Percentiles rank a stretch among this genome's conserved stretches.
Evolutionary conservation across 2,113 vertebrate species (phyloP).

Genomic region (Phalacrocorax carbo): DNA sequence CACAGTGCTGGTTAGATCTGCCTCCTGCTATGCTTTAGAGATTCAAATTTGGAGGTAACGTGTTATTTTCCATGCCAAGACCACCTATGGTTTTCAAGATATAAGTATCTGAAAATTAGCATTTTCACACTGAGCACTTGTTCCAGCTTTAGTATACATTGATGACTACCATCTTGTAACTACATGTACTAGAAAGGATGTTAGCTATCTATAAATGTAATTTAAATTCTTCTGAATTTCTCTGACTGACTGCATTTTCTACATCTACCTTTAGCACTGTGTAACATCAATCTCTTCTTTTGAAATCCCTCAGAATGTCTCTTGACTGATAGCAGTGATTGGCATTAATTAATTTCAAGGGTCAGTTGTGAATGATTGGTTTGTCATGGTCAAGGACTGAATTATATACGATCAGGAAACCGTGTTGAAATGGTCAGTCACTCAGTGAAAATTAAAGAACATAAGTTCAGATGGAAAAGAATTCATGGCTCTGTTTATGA

Average conservation of each 20-base stretch:
- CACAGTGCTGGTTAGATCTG: slow-evolving; percentile 73
- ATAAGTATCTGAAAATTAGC: slow-evolving; percentile 78
- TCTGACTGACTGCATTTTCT: background rate
- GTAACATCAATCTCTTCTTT: slow-evolving; percentile 14
- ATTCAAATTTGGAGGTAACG: slow-evolving; percentile 78
- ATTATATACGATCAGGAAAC: slow-evolving; percentile 62
- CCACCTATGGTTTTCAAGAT: slow-evolving; percentile 81
- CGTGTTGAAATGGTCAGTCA: slow-evolving; percentile 37
- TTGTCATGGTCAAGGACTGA: slow-evolving; percentile 66
- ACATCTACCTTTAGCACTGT: slow-evolving; percentile 13
- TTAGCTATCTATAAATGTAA: slow-evolving; percentile 23
- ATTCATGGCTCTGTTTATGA: slow-evolving; percentile 40
- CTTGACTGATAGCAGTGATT: slow-evolving; percentile 36
- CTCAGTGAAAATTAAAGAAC: slow-evolving; percentile 49
- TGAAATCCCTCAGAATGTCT: slow-evolving; percentile 19
- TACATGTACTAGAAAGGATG: background rate
- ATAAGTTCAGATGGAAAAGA: slow-evolving; percentile 33
- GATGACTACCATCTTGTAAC: slow-evolving; percentile 47
- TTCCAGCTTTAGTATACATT: slow-evolving; percentile 65
- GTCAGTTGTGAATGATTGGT: slow-evolving; percentile 74
- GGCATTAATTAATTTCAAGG: slow-evolving; percentile 55
- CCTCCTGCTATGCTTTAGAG: slow-evolving; percentile 77
- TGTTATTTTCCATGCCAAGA: slow-evolving; percentile 79
- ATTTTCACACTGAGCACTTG: slow-evolving; percentile 70
- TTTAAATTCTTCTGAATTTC: slow-evolving; percentile 28